Evolutionary conservation across 2,888 invertebrate genomes (phyloP), one percentile per base, ranked within the genome.

Genomic region (Fragum fragum): DNA sequence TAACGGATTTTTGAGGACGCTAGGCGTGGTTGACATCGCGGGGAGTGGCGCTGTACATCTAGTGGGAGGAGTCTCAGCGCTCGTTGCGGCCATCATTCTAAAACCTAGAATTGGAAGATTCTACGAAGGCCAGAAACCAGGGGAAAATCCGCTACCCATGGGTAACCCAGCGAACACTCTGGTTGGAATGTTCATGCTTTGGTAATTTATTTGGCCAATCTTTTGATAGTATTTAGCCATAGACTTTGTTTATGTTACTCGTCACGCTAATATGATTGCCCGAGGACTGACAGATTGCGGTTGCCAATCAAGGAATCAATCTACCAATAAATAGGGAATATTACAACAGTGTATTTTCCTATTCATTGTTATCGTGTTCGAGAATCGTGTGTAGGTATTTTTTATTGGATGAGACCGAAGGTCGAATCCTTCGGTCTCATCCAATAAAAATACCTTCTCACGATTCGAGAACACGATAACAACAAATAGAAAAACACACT

Each of bases 31-130:
- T 0, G 91, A 91, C 61, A 86, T 90, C 39, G 93, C 94, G 6
- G 94, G 94, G 2, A 92, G 93, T 73, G 94, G 94, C 0, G 93
- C 93, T 3, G 95, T 95, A 0, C 94, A 94, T 85, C 80, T 94
- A 72, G 91, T 93, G 16, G 94, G 94, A 2, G 94, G 93, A 0
- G 76, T 89, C 9, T 92, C 94, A 1, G 93, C 92, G 1, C 86
- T 94, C 23, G 92, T 94, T n/a, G 93, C 94, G 16, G 90, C 94
- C 0, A 18, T 92, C 6, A 81, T 93, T 59, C 86, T 94, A 6
- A 91, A 91, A 68, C 94, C 94, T 11, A 85, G 94, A 36, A 53
- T 86, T 26, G 91, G 91, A 1, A 78, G 94, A 39, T 93, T 88
- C 73, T 86, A 88, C n/a, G 76, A 88, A 2, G 89, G 86, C 7